Percentiles rank a stretch among this genome's conserved stretches.
These are phyloP conservation scores for Cranoglanis bouderius DNA, from an alignment of 2,113 vertebrate species.

Conservation along the genomic window DNA sequence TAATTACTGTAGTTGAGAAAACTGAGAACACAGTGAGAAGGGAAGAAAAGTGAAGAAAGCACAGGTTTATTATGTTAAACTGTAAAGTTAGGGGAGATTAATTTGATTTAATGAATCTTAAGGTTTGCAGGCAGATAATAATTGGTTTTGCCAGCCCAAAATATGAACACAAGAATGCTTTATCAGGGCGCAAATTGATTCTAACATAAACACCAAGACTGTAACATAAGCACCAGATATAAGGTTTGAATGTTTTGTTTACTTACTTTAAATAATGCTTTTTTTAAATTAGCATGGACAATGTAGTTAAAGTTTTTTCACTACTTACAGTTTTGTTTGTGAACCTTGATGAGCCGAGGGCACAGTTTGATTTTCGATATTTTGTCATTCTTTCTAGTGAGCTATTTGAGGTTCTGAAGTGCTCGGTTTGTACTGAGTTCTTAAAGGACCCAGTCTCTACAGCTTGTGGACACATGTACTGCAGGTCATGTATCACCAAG, in stretches of 20 bases:
- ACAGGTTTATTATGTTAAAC: no score
- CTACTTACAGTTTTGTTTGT: background rate
- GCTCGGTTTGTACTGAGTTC: background rate
- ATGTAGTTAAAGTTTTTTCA: background rate
- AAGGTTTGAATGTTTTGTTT: background rate
- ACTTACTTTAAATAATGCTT: background rate
- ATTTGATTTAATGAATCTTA: no score
- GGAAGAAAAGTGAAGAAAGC: no score
- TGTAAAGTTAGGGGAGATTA: no score
- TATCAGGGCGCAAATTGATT: background rate
- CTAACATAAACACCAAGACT: background rate
- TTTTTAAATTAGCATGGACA: background rate
- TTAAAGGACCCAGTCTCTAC: conserved; percentile 5
- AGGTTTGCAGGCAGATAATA: background rate
- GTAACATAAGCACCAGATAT: no score
- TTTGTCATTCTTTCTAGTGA: background rate
- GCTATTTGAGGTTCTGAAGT: background rate
- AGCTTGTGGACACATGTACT: conserved; percentile 4
- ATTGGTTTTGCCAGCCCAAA: no score
- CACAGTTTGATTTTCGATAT: background rate
- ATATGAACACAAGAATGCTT: background rate
- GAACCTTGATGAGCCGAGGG: background rate
- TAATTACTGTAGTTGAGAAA: no score
- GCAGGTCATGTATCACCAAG: background rate
- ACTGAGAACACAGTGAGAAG: no score